Evolutionary conservation across 2,113 vertebrate genomes (phyloP).

Genomic region (Clarias magur): DNA sequence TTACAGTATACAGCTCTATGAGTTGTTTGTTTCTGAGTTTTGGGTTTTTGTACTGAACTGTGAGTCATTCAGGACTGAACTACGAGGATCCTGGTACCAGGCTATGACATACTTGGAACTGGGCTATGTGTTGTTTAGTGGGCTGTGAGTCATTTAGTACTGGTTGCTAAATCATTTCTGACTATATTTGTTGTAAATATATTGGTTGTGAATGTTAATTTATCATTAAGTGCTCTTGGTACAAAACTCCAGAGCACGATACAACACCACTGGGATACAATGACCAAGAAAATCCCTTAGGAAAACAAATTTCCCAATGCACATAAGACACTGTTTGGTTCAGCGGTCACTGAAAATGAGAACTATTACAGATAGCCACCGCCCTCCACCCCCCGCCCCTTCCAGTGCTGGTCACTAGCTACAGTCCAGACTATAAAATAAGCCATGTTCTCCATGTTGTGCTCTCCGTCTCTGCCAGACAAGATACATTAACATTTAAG

Average conservation of each 20-base stretch:
- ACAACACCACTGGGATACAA: not conserved
- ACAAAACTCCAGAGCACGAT: not conserved
- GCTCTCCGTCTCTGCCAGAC: conserved; percentile 11
- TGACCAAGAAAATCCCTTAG: not conserved
- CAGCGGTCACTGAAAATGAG: not conserved
- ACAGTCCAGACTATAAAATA: conserved; percentile 15
- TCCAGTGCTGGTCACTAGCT: not conserved
- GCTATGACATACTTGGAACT: not conserved
- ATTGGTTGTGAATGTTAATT: not conserved
- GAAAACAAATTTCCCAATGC: not conserved
- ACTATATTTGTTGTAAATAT: not conserved
- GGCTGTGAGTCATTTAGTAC: not conserved
- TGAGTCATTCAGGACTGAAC: no score
- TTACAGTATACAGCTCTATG: no score
- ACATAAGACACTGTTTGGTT: not conserved
- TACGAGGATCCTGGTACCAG: no score
- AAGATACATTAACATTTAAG: conserved; percentile 55
- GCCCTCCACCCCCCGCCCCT: not conserved
- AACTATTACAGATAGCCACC: not conserved
- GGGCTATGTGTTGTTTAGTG: not conserved
- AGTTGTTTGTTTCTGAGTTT: no score
- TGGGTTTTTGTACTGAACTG: no score
- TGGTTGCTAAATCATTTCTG: not conserved
- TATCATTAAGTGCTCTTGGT: not conserved
- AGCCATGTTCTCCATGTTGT: conserved; percentile 1